Conservation (phyloP, 2,888 invertebrate genomes). For the Drosophila colorata region DNA sequence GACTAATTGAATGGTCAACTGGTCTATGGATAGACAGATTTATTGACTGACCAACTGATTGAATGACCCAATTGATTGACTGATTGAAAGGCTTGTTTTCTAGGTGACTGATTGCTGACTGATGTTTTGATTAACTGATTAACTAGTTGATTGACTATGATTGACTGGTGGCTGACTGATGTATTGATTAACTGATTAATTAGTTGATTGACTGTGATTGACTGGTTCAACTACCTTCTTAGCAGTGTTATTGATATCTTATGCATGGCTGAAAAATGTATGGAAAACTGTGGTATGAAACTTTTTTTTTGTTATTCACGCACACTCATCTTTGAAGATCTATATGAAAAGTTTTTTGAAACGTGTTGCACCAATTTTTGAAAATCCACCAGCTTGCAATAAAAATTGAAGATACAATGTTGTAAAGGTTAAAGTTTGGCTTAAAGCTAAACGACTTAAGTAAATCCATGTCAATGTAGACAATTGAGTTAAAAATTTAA, state of each 20-base stretch:
- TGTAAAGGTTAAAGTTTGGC: not conserved
- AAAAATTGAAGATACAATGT: not conserved
- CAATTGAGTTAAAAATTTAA: not conserved
- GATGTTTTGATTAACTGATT: not conserved
- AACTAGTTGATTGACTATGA: not conserved
- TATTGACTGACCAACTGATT: not conserved
- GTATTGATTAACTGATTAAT: not conserved
- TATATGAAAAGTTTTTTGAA: not conserved
- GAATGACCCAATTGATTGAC: not conserved
- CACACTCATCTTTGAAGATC: not conserved
- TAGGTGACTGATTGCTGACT: too few relatives aligned
- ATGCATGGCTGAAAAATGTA: not conserved
- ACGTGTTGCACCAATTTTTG: slow-evolving; percentile 1
- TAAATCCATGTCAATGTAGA: too few relatives aligned
- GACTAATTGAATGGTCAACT: not conserved
- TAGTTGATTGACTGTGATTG: not conserved
- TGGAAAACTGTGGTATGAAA: not conserved
- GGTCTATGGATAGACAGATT: too few relatives aligned
- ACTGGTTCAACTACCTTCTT: not conserved
- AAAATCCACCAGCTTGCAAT: slow-evolving; percentile 2
- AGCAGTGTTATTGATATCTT: too few relatives aligned
- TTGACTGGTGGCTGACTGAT: too few relatives aligned
- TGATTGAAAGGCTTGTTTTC: too few relatives aligned
- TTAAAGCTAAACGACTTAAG: not conserved
- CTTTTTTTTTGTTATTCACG: not conserved